Evolutionary conservation across 2,113 vertebrate species (phyloP), one percentile per base, ranked within the genome.

Genomic region (Oryctolagus cuniculus): DNA sequence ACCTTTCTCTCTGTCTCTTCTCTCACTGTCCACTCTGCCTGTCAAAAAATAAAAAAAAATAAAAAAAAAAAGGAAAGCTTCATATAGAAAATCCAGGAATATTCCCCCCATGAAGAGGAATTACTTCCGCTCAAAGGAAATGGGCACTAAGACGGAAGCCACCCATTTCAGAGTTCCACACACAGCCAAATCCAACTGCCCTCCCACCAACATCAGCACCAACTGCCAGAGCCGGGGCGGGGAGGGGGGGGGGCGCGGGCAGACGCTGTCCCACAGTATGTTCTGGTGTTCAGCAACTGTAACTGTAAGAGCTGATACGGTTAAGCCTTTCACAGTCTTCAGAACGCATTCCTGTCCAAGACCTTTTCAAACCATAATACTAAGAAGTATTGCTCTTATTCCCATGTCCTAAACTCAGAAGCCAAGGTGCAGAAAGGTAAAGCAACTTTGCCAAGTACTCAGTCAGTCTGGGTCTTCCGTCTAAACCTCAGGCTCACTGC

Each of bases 231-330:
- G 6, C 64, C 66, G 6, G 16, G 17, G 0, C 1, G 38, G 22
- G 16, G 17, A 0, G 4, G n/a, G n/a, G n/a, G n/a, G n/a, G n/a
- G n/a, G n/a, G n/a, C n/a, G n/a, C n/a, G n/a, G 38, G 22, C 25
- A 15, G 9, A 12, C 0, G 1, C 27, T 25, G 49, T 49, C 67
- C 78, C 49, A 12, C 34, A 0, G 2, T 3, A 4, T 0, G 1
- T 4, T 19, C 53, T 55, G 2, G 8, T 21, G 31, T 16, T 67
- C 24, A 15, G 36, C 2, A 4, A 44, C 17, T 19, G 10, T n/a
- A 66, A 7, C 10, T 5, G 0, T 7, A 29, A 72, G 3, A 49
- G 49, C 10, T 8, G 61, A 34, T 16, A 3, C 0, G 6, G 15
- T 15, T 31, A 29, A 64, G 38, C 79, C 67, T 53, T 38, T 36